Conservation (phyloP, 1,140 invertebrate species). For the Drosophila kepulauana region DNA sequence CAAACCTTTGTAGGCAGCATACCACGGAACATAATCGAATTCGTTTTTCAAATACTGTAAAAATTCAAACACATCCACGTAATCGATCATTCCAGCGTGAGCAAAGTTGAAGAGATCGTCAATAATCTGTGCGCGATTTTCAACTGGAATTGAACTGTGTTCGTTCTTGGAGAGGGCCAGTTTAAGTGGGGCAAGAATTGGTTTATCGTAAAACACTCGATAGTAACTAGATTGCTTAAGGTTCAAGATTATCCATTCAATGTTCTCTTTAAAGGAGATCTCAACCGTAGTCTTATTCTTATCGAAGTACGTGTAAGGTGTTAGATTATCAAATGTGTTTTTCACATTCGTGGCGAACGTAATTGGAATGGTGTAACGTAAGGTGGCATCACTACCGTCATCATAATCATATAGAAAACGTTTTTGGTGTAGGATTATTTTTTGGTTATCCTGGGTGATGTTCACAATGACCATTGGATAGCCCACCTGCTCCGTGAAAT, state of each 20-base stretch:
- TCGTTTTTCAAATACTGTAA: constrained; percentile 86
- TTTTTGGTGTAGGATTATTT: constrained; percentile 75
- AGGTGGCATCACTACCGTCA: constrained; percentile 55
- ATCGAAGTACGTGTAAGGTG: constrained; percentile 84
- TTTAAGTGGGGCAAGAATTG: constrained; percentile 86
- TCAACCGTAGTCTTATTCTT: constrained; percentile 78
- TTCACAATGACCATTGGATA: constrained; percentile 91
- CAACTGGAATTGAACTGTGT: constrained; percentile 86
- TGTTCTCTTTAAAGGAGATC: too few species aligned
- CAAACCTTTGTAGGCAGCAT: constrained; percentile 79
- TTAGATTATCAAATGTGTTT: constrained; percentile 75
- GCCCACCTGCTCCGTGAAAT: constrained; percentile 96
- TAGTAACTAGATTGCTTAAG: constrained; percentile 87
- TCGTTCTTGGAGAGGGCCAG: constrained; percentile 78
- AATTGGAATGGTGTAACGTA: constrained; percentile 88
- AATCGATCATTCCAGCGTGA: constrained; percentile 86
- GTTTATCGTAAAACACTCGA: constrained; percentile 87
- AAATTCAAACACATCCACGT: constrained; percentile 85
- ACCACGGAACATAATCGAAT: constrained; percentile 87
- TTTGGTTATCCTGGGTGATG: not conserved
- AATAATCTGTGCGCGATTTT: constrained; percentile 92
- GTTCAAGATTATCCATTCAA: constrained; percentile 85
- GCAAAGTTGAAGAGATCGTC: constrained; percentile 91
- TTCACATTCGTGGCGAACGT: constrained; percentile 86
- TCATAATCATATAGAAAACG: constrained; percentile 85